Evolutionary conservation across 2,797 vertebrate species (phyloP), one percentile per base, ranked within the genome.

Genomic region (Hyperoplus lanceolatus): DNA sequence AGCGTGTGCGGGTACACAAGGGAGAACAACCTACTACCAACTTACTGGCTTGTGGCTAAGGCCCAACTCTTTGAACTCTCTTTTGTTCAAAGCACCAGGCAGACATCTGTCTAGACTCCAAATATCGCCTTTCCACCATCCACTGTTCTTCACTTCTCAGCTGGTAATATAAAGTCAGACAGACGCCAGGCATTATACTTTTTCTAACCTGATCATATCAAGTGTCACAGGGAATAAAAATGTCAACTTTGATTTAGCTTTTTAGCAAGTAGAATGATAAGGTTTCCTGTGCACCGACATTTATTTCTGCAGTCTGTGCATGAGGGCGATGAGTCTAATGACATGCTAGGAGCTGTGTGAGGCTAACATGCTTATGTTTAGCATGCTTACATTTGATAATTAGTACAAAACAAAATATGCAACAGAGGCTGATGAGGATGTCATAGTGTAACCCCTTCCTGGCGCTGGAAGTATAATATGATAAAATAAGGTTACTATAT

Each of bases 81-180:
- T 70, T 87, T 89, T 86, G 89, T 91, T 92, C 81, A 86, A 87
- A 89, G 86, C 79, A 21, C 72, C 29, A 29, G 38, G 39, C 74
- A 89, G 88, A 90, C 87, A 62, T 89, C 69, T 87, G 86, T 91
- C 92, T 91, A 87, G 89, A 87, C 90, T 87, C 75, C 81, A 82
- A 86, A 84, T 79, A 80, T 87, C 54, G 63, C 54, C 78, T 90
- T 75, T 87, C 79, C 75, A 59, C 78, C 64, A 58, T 60, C 81
- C 70, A 43, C 72, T 73, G 81, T 39, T 86, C 58, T 66, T 84
- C 77, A 55, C 39, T 55, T 64, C 57, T 74, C 77, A 48, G 77
- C 75, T 76, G 81, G 42, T 55, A 8, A 43, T 14, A 69, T 65
- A 54, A 74, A 80, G 56, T 62, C 78, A 75, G 61, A 82, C 70